Evolutionary conservation across 2,113 vertebrate species (phyloP), one percentile per base, ranked within the genome.

Genomic region (Myxocyprinus asiaticus): DNA sequence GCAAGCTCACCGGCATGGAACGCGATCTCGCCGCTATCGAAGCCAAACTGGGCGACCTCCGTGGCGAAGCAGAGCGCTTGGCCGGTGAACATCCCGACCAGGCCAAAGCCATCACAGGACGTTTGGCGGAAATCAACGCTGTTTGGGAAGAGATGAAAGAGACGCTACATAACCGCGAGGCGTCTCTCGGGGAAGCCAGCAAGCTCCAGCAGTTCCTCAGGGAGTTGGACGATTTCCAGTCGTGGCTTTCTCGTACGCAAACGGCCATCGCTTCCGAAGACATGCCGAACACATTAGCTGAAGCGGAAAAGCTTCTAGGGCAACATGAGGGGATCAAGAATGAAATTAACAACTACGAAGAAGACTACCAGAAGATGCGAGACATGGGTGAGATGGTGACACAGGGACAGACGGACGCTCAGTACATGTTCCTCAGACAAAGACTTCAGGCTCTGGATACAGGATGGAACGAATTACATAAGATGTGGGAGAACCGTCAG

Each of bases 371-470:
- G 94, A 98, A 97, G 89, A 99, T 99, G 98, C 88, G 98, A 78
- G 97, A 99, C 92, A 99, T 99, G 96, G 98, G 98, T 0, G 97
- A 99, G 92, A 97, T 96, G 97, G 98, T 99, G 90, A 99, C 98
- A 0, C 97, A 95, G 85, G 98, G 96, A 0, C 98, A 99, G 87
- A 99, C 97, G 0, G 98, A 99, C 0, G 95, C 97, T 8, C 98
- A 99, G 94, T 95, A 99, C 92, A 99, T 99, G 97, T 99, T 99
- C 90, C 90, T 99, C n/a, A 93, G 95, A 5, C 98, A 99, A 88
- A 91, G 98, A 82, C 94, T 99, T 0, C 97, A 99, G 86, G 98
- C 98, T 56, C 90, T 99, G 56, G 96, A 99, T 89, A 99, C 97
- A 0, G 98, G 98, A 69, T 99, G 98, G 98, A 98, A 98, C 0